These are phyloP conservation scores for Spea hammondii DNA, from an alignment of 2,797 vertebrate genomes.

Conservation along the genomic window DNA sequence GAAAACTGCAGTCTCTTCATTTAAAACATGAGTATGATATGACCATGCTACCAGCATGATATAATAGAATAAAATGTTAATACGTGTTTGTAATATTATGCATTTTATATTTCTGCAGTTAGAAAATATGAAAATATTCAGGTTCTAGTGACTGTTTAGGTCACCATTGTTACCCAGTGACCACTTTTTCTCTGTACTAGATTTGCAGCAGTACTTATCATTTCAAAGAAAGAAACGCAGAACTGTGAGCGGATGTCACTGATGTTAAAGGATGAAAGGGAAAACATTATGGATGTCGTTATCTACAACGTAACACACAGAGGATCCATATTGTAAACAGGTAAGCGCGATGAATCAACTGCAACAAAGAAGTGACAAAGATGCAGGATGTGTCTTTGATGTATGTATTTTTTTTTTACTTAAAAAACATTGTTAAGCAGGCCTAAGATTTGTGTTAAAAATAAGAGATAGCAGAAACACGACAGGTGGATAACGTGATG, in stretches of 20 bases:
- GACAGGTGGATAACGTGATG: conserved; percentile 33
- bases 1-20: no score
- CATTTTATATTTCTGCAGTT: no score
- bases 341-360: conserved; percentile 9
- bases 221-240: neutral
- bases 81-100: no score
- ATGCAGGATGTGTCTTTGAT: conserved; percentile 31
- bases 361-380: conserved; percentile 34
- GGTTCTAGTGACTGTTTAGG: no score
- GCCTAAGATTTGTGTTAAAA: conserved; percentile 30
- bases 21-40: no score
- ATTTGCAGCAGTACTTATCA: neutral
- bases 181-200: neutral
- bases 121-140: no score
- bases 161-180: neutral
- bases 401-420: conserved; percentile 28
- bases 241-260: conserved; percentile 12
- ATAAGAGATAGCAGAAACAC: conserved; percentile 26
- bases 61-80: no score
- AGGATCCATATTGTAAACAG: conserved; percentile 17
- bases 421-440: conserved; percentile 21
- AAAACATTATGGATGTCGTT: conserved; percentile 32
- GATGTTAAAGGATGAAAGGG: conserved; percentile 20
- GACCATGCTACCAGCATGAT: no score
- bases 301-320: conserved; percentile 24